Conservation (phyloP, 2,888 invertebrate genomes). For the Lepidochrysops patricia region DNA sequence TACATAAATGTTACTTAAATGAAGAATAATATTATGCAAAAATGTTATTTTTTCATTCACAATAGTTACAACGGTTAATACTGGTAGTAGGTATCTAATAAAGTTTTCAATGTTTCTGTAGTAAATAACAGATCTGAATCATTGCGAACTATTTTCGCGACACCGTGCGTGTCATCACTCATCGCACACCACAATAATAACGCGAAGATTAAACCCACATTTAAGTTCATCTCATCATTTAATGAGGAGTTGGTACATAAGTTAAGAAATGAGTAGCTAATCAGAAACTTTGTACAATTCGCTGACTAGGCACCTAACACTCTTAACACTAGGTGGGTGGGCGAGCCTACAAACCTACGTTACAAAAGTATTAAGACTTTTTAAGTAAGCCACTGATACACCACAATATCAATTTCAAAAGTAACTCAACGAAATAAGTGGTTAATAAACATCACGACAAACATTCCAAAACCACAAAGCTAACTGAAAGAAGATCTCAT, state of each 20-base stretch:
- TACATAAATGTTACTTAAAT: not conserved
- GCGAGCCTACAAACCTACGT: too few species aligned
- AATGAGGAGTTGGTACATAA: too few species aligned
- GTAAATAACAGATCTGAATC: not conserved
- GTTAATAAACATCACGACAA: constrained; percentile 30
- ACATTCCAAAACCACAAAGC: constrained; percentile 5
- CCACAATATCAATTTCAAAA: constrained; percentile 21
- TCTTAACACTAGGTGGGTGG: too few species aligned
- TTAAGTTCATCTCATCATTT: too few species aligned
- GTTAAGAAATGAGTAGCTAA: too few species aligned
- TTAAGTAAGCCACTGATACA: constrained; percentile 12
- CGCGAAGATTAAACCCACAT: not conserved
- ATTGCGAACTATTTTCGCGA: not conserved
- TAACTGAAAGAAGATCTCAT: constrained; percentile 2
- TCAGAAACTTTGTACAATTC: too few species aligned
- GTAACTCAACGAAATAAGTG: constrained; percentile 21
- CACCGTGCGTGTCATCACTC: not conserved
- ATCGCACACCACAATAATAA: not conserved
- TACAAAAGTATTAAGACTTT: too few species aligned
- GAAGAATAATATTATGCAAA: too few species aligned
- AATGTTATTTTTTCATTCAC: not conserved
- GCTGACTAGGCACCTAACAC: too few species aligned
- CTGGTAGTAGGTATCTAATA: too few species aligned
- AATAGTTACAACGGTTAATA: too few species aligned
- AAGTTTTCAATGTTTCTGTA: too few species aligned